phyloP scores from a whole-genome alignment of 2,888 invertebrate species.

The Drosophila austrosaltans region DNA sequence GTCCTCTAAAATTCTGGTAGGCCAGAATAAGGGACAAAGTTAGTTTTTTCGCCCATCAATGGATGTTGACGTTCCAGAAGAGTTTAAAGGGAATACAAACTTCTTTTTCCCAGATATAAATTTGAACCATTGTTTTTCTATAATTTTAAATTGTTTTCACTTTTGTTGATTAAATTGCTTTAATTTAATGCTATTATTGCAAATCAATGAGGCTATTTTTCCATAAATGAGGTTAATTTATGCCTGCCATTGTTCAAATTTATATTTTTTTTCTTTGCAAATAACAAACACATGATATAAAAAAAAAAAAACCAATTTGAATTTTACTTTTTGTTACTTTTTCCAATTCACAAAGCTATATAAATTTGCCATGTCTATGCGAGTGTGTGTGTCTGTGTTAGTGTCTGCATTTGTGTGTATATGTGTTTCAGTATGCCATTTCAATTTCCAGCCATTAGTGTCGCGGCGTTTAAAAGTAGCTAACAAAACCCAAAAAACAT shows the following conservation, averaged over 20 bases:
- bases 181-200: not conserved
- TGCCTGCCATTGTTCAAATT: not conserved
- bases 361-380: not conserved
- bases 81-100: not conserved
- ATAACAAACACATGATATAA: not conserved
- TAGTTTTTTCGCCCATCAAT: no score
- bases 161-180: not conserved
- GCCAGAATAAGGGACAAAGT: no score
- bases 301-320: conserved; percentile 31
- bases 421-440: conserved; percentile 49
- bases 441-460: conserved; percentile 76
- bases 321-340: conserved; percentile 65
- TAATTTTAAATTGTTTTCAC: not conserved
- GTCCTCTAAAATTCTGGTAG: no score
- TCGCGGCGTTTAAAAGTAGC: conserved; percentile 63
- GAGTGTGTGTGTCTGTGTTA: no score
- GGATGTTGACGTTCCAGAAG: no score
- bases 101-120: not conserved
- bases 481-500: conserved; percentile 55
- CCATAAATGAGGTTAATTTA: conserved; percentile 6
- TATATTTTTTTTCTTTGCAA: not conserved
- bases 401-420: not conserved
- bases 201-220: conserved; percentile 7
- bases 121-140: not conserved
- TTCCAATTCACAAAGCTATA: conserved; percentile 53